phyloP scores from a whole-genome alignment of 1,140 invertebrate species.

The Calliopsis andreniformis region DNA sequence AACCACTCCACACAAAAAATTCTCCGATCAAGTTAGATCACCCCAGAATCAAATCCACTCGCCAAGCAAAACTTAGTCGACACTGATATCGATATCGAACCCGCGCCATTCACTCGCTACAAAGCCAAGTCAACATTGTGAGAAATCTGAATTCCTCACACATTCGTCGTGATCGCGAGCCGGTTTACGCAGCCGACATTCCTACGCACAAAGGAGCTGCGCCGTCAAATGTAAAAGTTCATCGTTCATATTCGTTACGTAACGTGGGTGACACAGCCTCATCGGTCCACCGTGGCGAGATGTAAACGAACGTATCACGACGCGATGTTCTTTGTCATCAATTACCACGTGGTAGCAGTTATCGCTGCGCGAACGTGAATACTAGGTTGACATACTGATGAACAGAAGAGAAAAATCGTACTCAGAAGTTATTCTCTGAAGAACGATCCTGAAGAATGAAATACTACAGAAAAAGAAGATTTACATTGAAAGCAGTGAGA shows the following conservation, averaged over 20 bases:
- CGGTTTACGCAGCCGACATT: conserved; percentile 40
- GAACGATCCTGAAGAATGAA: too few species aligned
- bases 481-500: too few species aligned
- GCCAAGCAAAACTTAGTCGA: neutral
- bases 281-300: neutral
- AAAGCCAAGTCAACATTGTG: conserved; percentile 20
- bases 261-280: neutral
- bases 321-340: too few species aligned
- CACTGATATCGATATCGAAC: neutral
- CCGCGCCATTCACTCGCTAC: conserved; percentile 20
- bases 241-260: conserved; percentile 15
- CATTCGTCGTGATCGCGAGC: conserved; percentile 20
- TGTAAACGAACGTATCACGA: neutral
- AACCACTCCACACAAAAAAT: neutral
- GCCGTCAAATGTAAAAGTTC: conserved; percentile 46
- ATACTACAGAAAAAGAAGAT: too few species aligned
- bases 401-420: too few species aligned
- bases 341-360: too few species aligned
- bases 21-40: neutral
- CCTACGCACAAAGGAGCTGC: conserved; percentile 33
- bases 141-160: conserved; percentile 35
- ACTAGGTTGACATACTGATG: too few species aligned
- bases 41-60: neutral
- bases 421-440: too few species aligned
- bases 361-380: too few species aligned